Evolutionary conservation across 2,113 vertebrate genomes (phyloP).

Genomic region (Zosterops borbonicus): DNA sequence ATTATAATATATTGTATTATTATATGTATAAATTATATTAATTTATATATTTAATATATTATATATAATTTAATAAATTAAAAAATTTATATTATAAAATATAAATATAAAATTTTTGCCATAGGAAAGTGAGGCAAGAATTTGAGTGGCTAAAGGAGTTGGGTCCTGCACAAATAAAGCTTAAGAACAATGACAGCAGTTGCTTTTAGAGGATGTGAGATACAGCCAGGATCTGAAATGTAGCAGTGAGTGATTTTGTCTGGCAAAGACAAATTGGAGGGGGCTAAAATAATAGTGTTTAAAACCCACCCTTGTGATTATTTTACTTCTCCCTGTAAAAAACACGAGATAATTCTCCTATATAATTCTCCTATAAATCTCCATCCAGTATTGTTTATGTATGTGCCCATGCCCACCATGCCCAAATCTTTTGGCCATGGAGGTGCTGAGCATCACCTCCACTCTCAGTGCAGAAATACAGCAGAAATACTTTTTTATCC

Average conservation of each 20-base stretch:
- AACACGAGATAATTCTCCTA: not conserved
- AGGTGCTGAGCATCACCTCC: not conserved
- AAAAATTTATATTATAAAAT: no score
- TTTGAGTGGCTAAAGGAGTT: not conserved
- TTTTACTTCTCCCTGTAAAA: not conserved
- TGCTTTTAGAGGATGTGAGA: not conserved
- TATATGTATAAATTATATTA: no score
- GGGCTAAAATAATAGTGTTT: not conserved
- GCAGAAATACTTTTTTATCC: not conserved
- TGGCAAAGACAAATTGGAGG: not conserved
- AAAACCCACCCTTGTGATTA: not conserved
- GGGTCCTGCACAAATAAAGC: not conserved
- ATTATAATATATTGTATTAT: no score
- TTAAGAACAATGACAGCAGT: not conserved
- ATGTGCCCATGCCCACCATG: fast-evolving
- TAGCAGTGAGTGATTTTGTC: not conserved
- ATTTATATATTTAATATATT: no score
- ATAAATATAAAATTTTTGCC: not conserved
- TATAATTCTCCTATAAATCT: not conserved
- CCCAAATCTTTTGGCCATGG: not conserved
- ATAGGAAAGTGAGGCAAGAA: not conserved
- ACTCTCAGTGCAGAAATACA: not conserved
- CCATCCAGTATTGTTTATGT: not conserved
- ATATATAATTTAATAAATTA: no score
- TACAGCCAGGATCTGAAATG: not conserved